Conservation (phyloP, 2,888 invertebrate species). For the Patella depressa region DNA sequence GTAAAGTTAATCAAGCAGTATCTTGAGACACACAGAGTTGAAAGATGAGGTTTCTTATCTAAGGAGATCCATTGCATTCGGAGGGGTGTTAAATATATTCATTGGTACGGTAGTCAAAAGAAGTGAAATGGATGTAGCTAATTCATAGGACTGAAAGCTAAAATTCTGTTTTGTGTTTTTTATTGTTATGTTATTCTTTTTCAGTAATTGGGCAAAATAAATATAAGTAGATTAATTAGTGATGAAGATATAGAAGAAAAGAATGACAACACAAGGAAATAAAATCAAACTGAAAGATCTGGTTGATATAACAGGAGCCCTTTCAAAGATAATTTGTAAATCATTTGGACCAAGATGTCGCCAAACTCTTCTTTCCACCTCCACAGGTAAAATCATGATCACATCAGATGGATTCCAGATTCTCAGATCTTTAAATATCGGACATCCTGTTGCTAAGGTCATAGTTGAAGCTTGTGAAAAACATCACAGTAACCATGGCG, state of each 20-base stretch:
- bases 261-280: no score
- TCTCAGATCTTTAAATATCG: conserved; percentile 45
- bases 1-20: no score
- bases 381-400: conserved; percentile 42
- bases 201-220: no score
- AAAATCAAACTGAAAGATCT: conserved; percentile 2
- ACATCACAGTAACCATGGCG: conserved; percentile 35
- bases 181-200: background rate
- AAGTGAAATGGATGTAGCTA: no score
- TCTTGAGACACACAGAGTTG: no score
- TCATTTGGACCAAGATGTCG: conserved; percentile 54
- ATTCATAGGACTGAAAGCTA: background rate
- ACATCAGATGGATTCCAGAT: conserved; percentile 50
- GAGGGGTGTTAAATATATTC: no score
- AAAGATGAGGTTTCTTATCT: no score
- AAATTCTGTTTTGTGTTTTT: background rate
- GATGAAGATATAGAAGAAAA: no score
- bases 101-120: no score
- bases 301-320: conserved; percentile 24
- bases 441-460: conserved; percentile 54
- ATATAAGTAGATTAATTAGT: background rate
- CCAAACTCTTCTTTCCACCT: conserved; percentile 48
- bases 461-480: conserved; percentile 39
- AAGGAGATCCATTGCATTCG: no score
- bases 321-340: conserved; percentile 36